Evolutionary conservation across 2,797 vertebrate species (phyloP), one percentile per base, ranked within the genome.

Genomic region (Gorsachius magnificus): DNA sequence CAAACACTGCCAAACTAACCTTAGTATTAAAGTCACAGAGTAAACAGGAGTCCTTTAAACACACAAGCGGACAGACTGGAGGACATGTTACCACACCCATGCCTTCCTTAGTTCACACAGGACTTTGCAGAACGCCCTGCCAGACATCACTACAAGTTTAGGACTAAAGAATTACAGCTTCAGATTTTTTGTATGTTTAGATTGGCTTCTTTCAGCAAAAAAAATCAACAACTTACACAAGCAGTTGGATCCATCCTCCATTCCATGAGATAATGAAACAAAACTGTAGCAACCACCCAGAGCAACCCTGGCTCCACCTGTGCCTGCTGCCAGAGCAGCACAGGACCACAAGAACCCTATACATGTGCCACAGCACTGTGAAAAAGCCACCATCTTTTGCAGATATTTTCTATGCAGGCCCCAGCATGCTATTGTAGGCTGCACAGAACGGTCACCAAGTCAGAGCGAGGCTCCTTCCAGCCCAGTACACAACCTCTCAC

Each of bases 331-430:
- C 79, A 81, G 28, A 68, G 26, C 69, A 46, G 0, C 8, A n/a
- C 3, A 1, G 8, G 6, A 10, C 26, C 56, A 28, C 35, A 41
- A 7, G 5, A 4, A 26, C 13, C 20, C n/a, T 31, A 0, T 0
- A 1, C 10, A 11, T 4, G 0, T 5, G 5, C 4, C 11, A 6
- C 3, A 63, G 29, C 17, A 1, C 61, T 2, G 3, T 2, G 36
- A 15, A 53, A 68, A 64, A 60, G 4, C 31, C 43, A 0, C 20
- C 1, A 0, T 5, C 13, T 18, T 17, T 15, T 22, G 5, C 54
- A 31, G 9, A 9, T 10, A 0, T 26, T 21, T 22, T 50, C 36
- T 19, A 14, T 1, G 2, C 35, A 41, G 22, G 3, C 13, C 16
- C 24, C 46, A 9, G 28, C 4, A 15, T 5, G 0, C 38, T 28